These are phyloP conservation scores for Mesoclemmys tuberculata DNA, from an alignment of 2,113 vertebrate species.

Conservation along the genomic window DNA sequence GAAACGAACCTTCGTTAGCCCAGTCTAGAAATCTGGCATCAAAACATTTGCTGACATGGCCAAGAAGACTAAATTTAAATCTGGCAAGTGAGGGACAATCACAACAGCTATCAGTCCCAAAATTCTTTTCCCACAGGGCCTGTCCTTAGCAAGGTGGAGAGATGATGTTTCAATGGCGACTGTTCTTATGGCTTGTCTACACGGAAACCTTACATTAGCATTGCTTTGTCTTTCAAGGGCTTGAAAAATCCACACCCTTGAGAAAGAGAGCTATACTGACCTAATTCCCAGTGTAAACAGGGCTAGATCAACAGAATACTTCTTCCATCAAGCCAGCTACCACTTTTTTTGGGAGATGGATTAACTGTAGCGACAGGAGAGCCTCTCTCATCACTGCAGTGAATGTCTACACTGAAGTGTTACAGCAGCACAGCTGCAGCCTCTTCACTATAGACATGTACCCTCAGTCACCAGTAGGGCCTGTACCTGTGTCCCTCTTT, in stretches of 20 bases:
- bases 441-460: not conserved
- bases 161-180: not conserved
- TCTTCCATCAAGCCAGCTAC: not conserved
- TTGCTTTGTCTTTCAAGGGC: not conserved
- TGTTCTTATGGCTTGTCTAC: not conserved
- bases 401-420: not conserved
- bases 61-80: not conserved
- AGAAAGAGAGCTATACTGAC: not conserved
- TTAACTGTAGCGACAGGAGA: not conserved
- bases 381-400: not conserved
- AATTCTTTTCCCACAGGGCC: not conserved
- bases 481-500: not conserved
- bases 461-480: not conserved
- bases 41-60: not conserved
- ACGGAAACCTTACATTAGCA: not conserved
- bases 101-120: not conserved
- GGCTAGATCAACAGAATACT: not conserved
- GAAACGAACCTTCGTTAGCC: not conserved
- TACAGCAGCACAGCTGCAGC: not conserved
- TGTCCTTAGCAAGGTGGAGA: not conserved
- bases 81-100: not conserved
- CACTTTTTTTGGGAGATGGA: not conserved
- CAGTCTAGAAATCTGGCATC: not conserved
- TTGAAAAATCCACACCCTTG: not conserved
- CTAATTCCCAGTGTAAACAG: too few relatives aligned